Conservation (phyloP, 2,113 vertebrate species). For the Lepisosteus oculatus region DNA sequence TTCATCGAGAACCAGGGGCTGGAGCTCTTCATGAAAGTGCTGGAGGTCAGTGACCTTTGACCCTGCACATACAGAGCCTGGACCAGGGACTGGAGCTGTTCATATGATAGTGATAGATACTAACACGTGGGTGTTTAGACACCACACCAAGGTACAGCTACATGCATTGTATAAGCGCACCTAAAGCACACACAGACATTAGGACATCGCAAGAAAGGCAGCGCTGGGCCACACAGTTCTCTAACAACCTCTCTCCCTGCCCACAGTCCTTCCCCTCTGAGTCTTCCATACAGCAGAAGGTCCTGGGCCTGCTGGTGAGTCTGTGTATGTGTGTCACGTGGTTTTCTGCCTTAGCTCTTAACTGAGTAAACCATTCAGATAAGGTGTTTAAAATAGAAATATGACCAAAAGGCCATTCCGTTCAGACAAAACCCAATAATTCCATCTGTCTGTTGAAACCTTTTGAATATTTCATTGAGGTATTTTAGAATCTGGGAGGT, state of each 20-base stretch:
- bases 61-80: background rate
- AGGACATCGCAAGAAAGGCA: background rate
- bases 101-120: too few relatives aligned
- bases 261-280: slow-evolving; percentile 90
- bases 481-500: too few relatives aligned
- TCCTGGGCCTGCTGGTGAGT: slow-evolving; percentile 94
- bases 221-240: background rate
- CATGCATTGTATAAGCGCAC: slow-evolving; percentile 2
- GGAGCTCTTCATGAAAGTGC: slow-evolving; percentile 93
- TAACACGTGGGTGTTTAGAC: background rate
- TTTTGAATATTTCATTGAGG: too few relatives aligned
- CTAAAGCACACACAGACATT: background rate
- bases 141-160: background rate
- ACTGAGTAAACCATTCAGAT: too few relatives aligned
- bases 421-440: too few relatives aligned
- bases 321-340: too few relatives aligned
- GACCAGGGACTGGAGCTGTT: background rate
- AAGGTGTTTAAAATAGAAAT: too few relatives aligned
- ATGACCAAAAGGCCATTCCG: too few relatives aligned
- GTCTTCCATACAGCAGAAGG: slow-evolving; percentile 97
- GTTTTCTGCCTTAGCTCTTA: background rate
- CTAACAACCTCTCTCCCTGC: slow-evolving; percentile 4
- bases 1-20: slow-evolving; percentile 98
- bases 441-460: too few relatives aligned
- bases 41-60: slow-evolving; percentile 73